phyloP scores from a whole-genome alignment of 2,888 invertebrate genomes.

The Xestia c-nigrum region DNA sequence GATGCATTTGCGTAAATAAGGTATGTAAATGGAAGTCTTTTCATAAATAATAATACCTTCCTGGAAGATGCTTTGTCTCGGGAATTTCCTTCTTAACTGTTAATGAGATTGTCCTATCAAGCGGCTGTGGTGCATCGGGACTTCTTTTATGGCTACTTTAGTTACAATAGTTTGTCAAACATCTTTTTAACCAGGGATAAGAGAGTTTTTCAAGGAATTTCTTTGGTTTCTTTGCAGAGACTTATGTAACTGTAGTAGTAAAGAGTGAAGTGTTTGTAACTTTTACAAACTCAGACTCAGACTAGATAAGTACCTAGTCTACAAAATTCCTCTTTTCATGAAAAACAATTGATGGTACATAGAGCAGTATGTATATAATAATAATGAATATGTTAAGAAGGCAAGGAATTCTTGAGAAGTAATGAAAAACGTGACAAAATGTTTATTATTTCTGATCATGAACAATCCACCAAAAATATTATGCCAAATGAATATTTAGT shows the following conservation, averaged over 20 bases:
- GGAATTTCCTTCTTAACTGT: not conserved
- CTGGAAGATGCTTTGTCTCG: not conserved
- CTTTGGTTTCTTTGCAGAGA: not conserved
- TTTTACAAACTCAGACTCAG: too few species aligned
- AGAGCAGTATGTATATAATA: not conserved
- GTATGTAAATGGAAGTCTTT: constrained; percentile 29
- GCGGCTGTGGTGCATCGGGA: not conserved
- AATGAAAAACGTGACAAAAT: constrained; percentile 46
- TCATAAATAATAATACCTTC: not conserved
- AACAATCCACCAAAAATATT: constrained; percentile 7
- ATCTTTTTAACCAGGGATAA: not conserved
- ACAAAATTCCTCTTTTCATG: not conserved
- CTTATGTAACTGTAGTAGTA: not conserved
- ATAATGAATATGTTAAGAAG: not conserved
- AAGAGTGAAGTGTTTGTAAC: not conserved
- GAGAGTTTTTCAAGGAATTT: not conserved
- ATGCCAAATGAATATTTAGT: constrained; percentile 19
- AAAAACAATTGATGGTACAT: too few species aligned
- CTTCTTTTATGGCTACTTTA: not conserved
- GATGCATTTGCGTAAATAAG: constrained; percentile 37
- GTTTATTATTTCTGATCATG: constrained; percentile 9
- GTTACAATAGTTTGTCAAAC: not conserved
- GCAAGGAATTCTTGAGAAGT: constrained; percentile 3
- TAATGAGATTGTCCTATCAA: not conserved
- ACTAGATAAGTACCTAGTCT: not conserved